phyloP scores from a whole-genome alignment of 2,797 vertebrate species.

The Vespertilio murinus region DNA sequence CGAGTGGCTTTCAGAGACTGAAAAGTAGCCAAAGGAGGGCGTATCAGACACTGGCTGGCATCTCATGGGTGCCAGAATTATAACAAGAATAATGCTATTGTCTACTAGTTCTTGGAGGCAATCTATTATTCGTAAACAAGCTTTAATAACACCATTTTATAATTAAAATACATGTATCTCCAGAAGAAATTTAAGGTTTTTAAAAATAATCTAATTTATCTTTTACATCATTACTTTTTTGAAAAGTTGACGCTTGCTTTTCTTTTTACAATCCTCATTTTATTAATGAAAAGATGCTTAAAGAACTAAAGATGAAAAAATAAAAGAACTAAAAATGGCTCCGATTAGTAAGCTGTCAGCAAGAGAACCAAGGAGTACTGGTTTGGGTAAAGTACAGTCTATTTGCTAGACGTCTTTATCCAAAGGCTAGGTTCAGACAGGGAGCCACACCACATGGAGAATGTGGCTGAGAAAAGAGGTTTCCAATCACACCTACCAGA shows the following conservation, averaged over 20 bases:
- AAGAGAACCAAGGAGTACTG: constrained; percentile 14
- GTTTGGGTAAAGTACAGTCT: constrained; percentile 5
- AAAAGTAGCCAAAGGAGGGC: constrained; percentile 40
- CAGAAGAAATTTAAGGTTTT: constrained; percentile 7
- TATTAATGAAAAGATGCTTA: constrained; percentile 50
- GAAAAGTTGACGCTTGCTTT: not conserved
- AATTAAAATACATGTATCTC: not conserved
- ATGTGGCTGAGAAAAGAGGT: constrained; percentile 55
- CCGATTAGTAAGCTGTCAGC: constrained; percentile 32
- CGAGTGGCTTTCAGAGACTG: constrained; percentile 96
- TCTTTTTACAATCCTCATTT: constrained; percentile 36
- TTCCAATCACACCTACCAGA: constrained; percentile 55
- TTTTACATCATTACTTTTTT: constrained; percentile 10
- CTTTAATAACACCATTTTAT: not conserved
- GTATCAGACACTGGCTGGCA: constrained; percentile 21
- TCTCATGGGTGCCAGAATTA: not conserved
- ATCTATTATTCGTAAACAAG: not conserved
- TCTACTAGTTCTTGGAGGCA: not conserved
- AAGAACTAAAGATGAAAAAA: constrained; percentile 50
- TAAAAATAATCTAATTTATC: constrained; percentile 44
- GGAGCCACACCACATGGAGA: constrained; percentile 43
- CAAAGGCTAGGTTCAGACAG: not conserved
- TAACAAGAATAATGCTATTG: not conserved
- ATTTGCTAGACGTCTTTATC: not conserved
- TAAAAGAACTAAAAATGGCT: constrained; percentile 36